Percentiles rank a stretch among this genome's conserved stretches.
These are phyloP conservation scores for Peromyscus leucopus DNA, from an alignment of 2,113 vertebrate genomes.

Conservation along the genomic window DNA sequence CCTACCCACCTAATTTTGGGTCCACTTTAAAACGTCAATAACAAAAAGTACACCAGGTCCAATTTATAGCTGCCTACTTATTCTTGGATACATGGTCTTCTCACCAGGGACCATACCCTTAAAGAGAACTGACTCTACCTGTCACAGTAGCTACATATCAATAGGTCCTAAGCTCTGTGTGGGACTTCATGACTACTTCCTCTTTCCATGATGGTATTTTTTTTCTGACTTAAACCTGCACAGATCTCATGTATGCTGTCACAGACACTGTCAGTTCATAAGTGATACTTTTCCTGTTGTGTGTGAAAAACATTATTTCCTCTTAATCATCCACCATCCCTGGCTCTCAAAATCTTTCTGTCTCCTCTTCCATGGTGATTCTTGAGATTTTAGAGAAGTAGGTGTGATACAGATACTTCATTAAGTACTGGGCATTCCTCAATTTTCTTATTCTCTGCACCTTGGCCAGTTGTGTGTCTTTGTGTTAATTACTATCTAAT, in stretches of 20 bases:
- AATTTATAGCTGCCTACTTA: background rate
- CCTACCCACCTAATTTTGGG: background rate
- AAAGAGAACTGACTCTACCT: background rate
- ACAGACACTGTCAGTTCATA: background rate
- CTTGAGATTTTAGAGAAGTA: background rate
- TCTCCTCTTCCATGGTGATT: background rate
- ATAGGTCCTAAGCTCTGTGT: background rate
- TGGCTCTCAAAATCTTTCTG: background rate
- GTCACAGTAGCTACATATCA: background rate
- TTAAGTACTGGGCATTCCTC: background rate
- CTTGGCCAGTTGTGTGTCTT: background rate
- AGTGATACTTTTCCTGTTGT: background rate
- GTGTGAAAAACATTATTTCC: background rate
- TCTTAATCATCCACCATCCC: too few relatives aligned
- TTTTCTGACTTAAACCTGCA: background rate
- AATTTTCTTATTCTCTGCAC: background rate
- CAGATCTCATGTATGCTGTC: background rate
- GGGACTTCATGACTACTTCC: background rate
- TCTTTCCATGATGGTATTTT: background rate
- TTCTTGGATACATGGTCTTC: background rate
- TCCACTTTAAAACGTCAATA: background rate
- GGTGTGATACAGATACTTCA: background rate
- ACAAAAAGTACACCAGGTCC: background rate
- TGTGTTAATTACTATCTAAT: background rate
- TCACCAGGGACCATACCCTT: background rate